phyloP scores from a whole-genome alignment of 2,113 vertebrate species.

The Sceloporus tristichus region DNA sequence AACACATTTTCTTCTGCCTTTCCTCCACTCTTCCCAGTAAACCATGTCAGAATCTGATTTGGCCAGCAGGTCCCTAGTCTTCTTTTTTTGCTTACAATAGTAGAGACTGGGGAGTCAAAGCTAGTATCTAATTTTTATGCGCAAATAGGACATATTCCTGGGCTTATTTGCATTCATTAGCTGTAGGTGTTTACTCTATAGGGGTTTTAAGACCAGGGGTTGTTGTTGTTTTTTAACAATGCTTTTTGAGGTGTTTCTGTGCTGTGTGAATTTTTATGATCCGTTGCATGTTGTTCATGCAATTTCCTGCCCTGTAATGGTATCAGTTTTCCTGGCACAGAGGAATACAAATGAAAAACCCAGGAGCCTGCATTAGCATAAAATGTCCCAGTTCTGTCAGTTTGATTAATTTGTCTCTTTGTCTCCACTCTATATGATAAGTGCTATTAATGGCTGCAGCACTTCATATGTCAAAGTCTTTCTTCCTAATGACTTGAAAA shows the following conservation, averaged over 20 bases:
- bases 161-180: conserved; percentile 80
- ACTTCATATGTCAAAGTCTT: conserved; percentile 88
- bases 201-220: conserved; percentile 76
- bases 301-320: conserved; percentile 88
- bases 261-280: conserved; percentile 84
- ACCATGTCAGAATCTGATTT: conserved; percentile 42
- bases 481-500: conserved; percentile 88
- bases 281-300: conserved; percentile 85
- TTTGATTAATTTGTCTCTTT: conserved; percentile 92
- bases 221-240: conserved; percentile 70
- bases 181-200: conserved; percentile 78
- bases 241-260: conserved; percentile 81
- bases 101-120: conserved; percentile 65
- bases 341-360: conserved; percentile 82
- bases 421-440: conserved; percentile 89
- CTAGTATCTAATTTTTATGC: conserved; percentile 74
- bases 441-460: conserved; percentile 88
- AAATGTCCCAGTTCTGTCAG: conserved; percentile 90
- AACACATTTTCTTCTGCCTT: conserved; percentile 51
- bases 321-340: conserved; percentile 84
- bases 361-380: conserved; percentile 84
- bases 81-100: conserved; percentile 62
- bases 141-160: conserved; percentile 77
- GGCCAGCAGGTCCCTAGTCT: conserved; percentile 61
- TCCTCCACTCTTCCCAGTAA: conserved; percentile 57